Conservation (phyloP, 2,113 vertebrate species). For the Orthonyx spaldingii region DNA sequence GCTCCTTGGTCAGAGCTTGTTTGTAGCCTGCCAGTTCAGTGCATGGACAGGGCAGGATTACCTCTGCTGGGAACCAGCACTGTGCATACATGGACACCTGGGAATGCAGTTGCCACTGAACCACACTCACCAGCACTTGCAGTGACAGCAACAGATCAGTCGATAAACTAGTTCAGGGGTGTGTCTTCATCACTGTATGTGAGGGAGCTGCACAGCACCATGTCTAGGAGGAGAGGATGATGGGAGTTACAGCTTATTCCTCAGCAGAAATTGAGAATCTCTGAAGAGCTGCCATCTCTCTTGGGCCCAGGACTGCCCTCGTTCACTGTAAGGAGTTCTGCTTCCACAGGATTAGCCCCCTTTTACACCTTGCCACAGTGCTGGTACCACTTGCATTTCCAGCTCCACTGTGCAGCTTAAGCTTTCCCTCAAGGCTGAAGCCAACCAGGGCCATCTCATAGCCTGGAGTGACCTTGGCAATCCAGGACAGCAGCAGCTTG, state of each 20-base stretch:
- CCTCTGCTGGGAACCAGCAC: neutral
- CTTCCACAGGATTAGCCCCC: neutral
- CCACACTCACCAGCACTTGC: neutral
- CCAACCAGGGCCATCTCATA: neutral
- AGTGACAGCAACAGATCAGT: neutral
- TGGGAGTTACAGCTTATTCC: neutral
- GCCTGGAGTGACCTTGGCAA: neutral
- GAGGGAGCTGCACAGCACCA: neutral
- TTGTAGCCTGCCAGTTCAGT: neutral
- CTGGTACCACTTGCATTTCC: neutral
- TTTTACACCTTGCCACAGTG: neutral
- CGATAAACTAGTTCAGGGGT: neutral
- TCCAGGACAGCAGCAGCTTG: neutral
- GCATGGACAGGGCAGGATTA: neutral
- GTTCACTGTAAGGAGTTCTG: neutral
- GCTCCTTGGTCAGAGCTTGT: neutral
- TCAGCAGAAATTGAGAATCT: neutral
- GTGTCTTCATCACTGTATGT: neutral
- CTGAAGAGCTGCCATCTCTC: neutral
- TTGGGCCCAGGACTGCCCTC: neutral
- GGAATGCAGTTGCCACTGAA: neutral
- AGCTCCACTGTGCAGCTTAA: neutral
- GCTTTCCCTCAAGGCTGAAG: neutral
- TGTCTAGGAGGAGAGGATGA: neutral
- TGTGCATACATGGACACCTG: neutral